phyloP scores from a whole-genome alignment of 2,113 vertebrate species.

The Polyodon spathula region DNA sequence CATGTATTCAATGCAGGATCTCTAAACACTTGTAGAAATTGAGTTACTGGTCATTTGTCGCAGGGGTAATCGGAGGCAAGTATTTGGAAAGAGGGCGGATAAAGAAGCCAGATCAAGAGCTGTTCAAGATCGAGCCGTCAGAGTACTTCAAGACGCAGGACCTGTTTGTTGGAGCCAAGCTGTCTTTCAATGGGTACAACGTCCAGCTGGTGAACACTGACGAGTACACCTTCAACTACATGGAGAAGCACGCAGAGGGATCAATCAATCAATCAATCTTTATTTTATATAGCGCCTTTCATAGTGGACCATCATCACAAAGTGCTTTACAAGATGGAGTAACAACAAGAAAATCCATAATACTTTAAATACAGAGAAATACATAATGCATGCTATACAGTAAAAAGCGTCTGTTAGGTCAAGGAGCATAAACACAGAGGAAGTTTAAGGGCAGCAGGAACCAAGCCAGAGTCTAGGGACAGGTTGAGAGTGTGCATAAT shows the following conservation, averaged over 20 bases:
- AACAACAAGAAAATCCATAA: no score
- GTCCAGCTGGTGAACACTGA: slow-evolving; percentile 76
- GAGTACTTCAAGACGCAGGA: slow-evolving; percentile 70
- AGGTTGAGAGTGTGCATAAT: no score
- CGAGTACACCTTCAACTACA: slow-evolving; percentile 76
- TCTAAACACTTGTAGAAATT: no score
- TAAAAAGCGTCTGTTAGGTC: no score
- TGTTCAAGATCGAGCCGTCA: slow-evolving; percentile 71
- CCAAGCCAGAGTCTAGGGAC: no score
- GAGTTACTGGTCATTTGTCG: slow-evolving; percentile 3
- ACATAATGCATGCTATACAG: no score
- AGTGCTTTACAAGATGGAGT: no score
- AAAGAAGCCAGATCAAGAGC: slow-evolving; percentile 75
- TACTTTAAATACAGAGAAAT: no score
- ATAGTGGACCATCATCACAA: no score
- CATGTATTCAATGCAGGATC: no score
- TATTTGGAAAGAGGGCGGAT: slow-evolving; percentile 72
- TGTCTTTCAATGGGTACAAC: slow-evolving; percentile 62
- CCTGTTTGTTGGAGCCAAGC: slow-evolving; percentile 68
- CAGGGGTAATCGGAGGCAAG: slow-evolving; percentile 71
- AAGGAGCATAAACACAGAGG: no score
- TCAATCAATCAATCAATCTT: neutral
- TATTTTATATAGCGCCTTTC: neutral
- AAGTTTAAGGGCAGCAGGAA: no score
- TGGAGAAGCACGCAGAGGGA: slow-evolving; percentile 67